These are phyloP conservation scores for Venustoraphidia nigricollis DNA, from an alignment of 2,888 invertebrate genomes.

Conservation along the genomic window DNA sequence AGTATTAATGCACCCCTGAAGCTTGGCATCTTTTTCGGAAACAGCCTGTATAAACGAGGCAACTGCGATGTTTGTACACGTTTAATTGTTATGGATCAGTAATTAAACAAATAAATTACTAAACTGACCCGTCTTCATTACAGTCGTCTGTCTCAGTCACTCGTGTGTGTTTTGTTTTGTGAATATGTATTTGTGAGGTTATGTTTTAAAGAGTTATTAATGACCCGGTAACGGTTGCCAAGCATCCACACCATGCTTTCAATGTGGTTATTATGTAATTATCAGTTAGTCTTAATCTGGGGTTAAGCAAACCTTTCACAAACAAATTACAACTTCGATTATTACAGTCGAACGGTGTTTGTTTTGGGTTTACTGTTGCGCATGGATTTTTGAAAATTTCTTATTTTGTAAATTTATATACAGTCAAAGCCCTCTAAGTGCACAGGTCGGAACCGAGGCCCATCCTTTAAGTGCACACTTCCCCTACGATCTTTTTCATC, in stretches of 20 bases:
- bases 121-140: constrained; percentile 18
- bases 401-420: not conserved
- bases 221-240: constrained; percentile 29
- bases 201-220: constrained; percentile 27
- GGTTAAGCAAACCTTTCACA: constrained; percentile 35
- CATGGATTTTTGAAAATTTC: too few species aligned
- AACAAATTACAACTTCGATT: constrained; percentile 28
- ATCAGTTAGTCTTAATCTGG: constrained; percentile 35
- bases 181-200: constrained; percentile 4
- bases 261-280: constrained; percentile 35
- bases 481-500: too few species aligned
- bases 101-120: constrained; percentile 34
- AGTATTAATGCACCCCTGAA: too few species aligned
- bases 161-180: not conserved
- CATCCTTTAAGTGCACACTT: too few species aligned
- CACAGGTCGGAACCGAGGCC: too few species aligned
- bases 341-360: not conserved
- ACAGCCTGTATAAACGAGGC: too few species aligned
- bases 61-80: constrained; percentile 7
- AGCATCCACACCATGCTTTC: constrained; percentile 14
- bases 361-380: too few species aligned
- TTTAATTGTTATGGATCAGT: constrained; percentile 31
- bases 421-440: not conserved
- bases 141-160: not conserved
- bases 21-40: too few species aligned